These are phyloP conservation scores for Drosophila paucipuncta DNA, from an alignment of 2,888 invertebrate species.

Conservation along the genomic window DNA sequence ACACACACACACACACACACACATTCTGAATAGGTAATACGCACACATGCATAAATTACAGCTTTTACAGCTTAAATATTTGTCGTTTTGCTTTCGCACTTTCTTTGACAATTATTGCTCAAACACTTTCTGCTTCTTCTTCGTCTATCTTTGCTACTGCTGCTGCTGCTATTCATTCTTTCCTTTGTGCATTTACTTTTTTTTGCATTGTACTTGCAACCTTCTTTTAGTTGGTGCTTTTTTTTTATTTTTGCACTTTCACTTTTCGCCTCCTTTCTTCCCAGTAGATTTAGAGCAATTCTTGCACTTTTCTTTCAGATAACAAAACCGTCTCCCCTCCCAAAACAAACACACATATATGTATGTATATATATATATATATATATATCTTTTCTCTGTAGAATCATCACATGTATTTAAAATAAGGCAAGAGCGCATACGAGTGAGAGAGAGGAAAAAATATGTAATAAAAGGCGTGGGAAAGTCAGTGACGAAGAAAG, in stretches of 20 bases:
- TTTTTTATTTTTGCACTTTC: slow-evolving; percentile 58
- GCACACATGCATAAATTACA: not conserved
- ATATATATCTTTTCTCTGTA: slow-evolving; percentile 4
- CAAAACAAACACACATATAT: not conserved
- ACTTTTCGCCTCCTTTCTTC: slow-evolving; percentile 50
- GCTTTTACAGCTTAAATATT: not conserved
- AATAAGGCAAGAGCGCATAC: slow-evolving; percentile 20
- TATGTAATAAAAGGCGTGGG: slow-evolving; percentile 50
- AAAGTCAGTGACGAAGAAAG: slow-evolving; percentile 55
- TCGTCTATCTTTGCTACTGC: not conserved
- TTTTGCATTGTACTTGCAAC: slow-evolving; percentile 10
- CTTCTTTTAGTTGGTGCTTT: slow-evolving; percentile 18
- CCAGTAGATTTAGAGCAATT: slow-evolving; percentile 71
- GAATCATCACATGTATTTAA: slow-evolving; percentile 14
- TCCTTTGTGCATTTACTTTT: slow-evolving; percentile 5
- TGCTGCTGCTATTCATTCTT: not conserved
- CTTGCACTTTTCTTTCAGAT: slow-evolving; percentile 57
- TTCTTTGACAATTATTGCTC: slow-evolving; percentile 12
- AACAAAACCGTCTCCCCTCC: slow-evolving; percentile 3
- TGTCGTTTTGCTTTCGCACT: not conserved
- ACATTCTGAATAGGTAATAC: not conserved
- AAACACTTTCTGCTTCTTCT: not conserved
- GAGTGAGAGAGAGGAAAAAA: slow-evolving; percentile 3
- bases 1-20: not conserved
- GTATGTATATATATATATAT: not conserved